These are phyloP conservation scores for Platyscapa corneri DNA, from an alignment of 1,140 invertebrate species.

Conservation along the genomic window DNA sequence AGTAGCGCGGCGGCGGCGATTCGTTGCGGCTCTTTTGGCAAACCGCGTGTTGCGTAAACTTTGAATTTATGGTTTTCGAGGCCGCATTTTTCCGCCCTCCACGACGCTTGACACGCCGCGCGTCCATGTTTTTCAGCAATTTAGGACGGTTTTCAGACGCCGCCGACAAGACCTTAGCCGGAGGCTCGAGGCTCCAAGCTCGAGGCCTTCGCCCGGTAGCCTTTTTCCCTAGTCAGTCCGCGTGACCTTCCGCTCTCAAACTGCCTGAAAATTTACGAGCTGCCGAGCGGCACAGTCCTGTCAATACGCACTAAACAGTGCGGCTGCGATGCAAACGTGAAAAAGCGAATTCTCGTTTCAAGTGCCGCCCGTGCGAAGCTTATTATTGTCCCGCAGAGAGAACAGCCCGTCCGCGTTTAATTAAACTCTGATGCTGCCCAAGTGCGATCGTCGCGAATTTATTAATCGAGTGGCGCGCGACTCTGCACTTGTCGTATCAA, in stretches of 20 bases:
- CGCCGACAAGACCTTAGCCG: neutral
- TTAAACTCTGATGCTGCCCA: too few relatives aligned
- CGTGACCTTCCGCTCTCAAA: neutral
- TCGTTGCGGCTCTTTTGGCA: constrained; percentile 46
- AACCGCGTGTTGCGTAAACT: constrained; percentile 46
- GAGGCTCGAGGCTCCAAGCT: too few relatives aligned
- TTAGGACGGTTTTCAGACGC: constrained; percentile 15
- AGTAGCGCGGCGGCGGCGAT: constrained; percentile 50
- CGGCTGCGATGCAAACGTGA: neutral
- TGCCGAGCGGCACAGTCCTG: constrained; percentile 5
- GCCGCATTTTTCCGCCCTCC: neutral
- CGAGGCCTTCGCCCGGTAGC: neutral
- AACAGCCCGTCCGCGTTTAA: too few relatives aligned
- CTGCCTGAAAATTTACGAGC: constrained; percentile 13
- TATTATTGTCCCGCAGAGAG: too few relatives aligned
- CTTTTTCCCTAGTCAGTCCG: neutral
- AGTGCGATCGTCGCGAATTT: too few relatives aligned
- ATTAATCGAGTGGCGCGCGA: too few relatives aligned
- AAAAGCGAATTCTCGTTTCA: neutral
- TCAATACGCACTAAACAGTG: neutral
- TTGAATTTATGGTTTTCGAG: neutral
- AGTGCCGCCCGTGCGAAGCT: too few relatives aligned
- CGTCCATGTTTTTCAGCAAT: constrained; percentile 11
- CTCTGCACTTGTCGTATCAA: neutral
- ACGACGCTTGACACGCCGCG: neutral